Conservation (phyloP, 37 sponge, comb jelly and placozoan genomes). For the Agelas oroides region DNA sequence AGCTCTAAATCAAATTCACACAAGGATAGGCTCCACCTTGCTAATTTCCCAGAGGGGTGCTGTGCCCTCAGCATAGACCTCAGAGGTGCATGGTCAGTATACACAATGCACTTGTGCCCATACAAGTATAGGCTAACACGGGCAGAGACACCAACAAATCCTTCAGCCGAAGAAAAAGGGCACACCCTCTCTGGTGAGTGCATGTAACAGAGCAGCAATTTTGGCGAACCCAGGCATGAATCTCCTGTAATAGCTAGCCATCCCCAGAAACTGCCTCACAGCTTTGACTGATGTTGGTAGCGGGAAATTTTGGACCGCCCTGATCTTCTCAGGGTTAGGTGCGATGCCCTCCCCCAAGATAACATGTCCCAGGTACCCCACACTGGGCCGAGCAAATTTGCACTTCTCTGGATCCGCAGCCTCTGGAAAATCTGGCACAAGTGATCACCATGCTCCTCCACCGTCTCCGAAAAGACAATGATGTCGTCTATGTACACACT, state of each 20-base stretch:
- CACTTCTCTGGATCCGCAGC: neutral
- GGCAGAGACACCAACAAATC: conserved; percentile 17
- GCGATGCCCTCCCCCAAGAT: too few species aligned
- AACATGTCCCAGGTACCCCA: neutral
- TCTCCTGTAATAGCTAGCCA: neutral
- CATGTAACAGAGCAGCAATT: conserved; percentile 39
- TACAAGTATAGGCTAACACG: conserved; percentile 40
- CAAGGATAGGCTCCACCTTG: conserved; percentile 1
- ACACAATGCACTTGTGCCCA: conserved; percentile 34
- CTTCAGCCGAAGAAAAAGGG: conserved; percentile 26
- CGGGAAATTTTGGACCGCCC: neutral
- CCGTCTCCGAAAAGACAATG: neutral
- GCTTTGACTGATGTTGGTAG: conserved; percentile 2
- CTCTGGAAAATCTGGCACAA: neutral
- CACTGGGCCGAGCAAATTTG: neutral
- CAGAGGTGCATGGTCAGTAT: too few species aligned
- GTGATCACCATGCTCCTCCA: neutral
- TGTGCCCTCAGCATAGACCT: too few species aligned
- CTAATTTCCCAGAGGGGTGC: neutral
- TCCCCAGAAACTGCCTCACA: neutral
- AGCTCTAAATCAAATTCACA: neutral
- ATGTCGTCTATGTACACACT: too few species aligned
- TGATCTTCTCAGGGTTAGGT: too few species aligned
- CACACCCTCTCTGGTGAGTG: conserved; percentile 11
- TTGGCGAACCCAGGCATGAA: too few species aligned